phyloP scores from a whole-genome alignment of 2,888 invertebrate species.

The Himalopsyche kuldschensis region DNA sequence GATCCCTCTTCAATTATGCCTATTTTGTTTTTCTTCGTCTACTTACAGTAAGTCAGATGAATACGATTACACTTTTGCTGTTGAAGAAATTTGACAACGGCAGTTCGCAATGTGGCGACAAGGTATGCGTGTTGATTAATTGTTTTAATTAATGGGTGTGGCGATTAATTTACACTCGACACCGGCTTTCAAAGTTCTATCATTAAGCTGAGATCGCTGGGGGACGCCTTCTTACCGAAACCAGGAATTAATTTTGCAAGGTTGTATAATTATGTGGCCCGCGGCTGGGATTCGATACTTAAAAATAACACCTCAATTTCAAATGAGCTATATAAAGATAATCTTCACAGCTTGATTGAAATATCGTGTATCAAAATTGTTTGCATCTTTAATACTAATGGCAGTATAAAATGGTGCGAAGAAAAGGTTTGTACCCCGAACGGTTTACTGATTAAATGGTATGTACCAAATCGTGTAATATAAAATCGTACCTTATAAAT shows the following conservation, averaged over 20 bases:
- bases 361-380: too few species aligned
- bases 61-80: background rate
- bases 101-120: constrained; percentile 4
- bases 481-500: too few species aligned
- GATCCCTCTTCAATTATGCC: too few species aligned
- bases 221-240: background rate
- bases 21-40: too few species aligned
- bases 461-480: too few species aligned
- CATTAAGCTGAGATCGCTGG: background rate
- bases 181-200: background rate
- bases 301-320: background rate
- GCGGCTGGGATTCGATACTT: background rate
- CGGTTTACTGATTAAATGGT: too few species aligned
- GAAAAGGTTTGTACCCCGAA: too few species aligned
- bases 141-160: constrained; percentile 36
- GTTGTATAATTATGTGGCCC: background rate
- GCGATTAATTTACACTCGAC: constrained; percentile 11
- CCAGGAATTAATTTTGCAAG: background rate
- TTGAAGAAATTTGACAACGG: background rate
- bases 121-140: constrained; percentile 31
- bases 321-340: too few species aligned
- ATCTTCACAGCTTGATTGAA: too few species aligned
- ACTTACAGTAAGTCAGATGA: too few species aligned
- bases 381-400: too few species aligned
- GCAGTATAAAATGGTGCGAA: too few species aligned